phyloP scores from a whole-genome alignment of 2,113 vertebrate species.

The Erythrolamprus reginae region DNA sequence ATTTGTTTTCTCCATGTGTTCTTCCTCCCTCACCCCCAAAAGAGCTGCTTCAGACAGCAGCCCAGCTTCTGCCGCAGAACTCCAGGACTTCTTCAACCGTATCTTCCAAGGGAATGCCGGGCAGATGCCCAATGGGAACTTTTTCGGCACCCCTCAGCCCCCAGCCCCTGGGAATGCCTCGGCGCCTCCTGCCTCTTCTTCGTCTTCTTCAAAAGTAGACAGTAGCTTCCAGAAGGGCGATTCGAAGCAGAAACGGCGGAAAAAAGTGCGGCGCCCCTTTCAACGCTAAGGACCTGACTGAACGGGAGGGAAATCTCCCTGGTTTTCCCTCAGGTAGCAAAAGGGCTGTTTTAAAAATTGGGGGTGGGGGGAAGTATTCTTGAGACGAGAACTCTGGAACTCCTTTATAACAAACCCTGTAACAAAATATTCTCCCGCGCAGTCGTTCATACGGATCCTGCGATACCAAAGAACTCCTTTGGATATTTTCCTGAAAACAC shows the following conservation, averaged over 20 bases:
- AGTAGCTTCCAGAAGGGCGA: slow-evolving; percentile 64
- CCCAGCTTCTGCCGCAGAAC: slow-evolving; percentile 73
- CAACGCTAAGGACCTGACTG: slow-evolving; percentile 73
- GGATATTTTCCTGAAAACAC: not conserved
- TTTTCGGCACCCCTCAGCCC: slow-evolving; percentile 72
- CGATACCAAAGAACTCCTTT: not conserved
- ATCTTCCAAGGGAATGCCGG: slow-evolving; percentile 82
- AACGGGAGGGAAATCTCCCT: not conserved
- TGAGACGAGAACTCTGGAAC: not conserved
- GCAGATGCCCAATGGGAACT: slow-evolving; percentile 76
- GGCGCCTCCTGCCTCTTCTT: slow-evolving; percentile 62
- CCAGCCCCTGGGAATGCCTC: slow-evolving; percentile 46
- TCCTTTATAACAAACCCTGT: not conserved
- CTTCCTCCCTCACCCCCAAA: not conserved
- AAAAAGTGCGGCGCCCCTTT: slow-evolving; percentile 87
- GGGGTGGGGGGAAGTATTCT: too few species aligned
- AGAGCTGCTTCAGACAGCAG: slow-evolving; percentile 73
- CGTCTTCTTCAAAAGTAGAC: slow-evolving; percentile 70
- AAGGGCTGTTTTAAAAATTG: slow-evolving; percentile 48
- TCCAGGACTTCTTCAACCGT: slow-evolving; percentile 85
- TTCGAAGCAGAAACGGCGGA: slow-evolving; percentile 78
- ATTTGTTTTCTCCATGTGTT: not conserved
- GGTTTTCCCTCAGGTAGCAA: slow-evolving; percentile 4
- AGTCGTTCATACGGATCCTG: not conserved
- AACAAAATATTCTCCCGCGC: not conserved